These are phyloP conservation scores for Bombyx huttoni DNA, from an alignment of 2,888 invertebrate species.

Conservation along the genomic window DNA sequence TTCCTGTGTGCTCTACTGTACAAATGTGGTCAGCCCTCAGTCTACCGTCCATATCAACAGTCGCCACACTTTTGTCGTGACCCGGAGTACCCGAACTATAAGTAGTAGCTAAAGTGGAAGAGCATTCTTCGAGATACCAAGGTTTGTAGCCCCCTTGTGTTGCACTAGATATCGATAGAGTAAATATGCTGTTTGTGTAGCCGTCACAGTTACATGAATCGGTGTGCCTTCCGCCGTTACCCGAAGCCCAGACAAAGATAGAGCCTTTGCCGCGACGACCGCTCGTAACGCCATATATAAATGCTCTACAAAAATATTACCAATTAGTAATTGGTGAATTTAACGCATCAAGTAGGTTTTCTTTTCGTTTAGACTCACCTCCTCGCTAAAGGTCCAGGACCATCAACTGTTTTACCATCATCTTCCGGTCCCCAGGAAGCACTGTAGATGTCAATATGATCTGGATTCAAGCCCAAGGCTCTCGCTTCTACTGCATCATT, in stretches of 20 bases:
- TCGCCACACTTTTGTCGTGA: conserved; percentile 90
- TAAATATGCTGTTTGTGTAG: conserved; percentile 99
- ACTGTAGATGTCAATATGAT: conserved; percentile 96
- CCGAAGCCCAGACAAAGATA: conserved; percentile 98
- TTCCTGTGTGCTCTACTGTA: conserved; percentile 92
- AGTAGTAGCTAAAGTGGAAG: conserved; percentile 97
- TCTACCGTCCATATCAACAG: conserved; percentile 91
- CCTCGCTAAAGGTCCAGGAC: conserved; percentile 92
- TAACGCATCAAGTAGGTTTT: background rate
- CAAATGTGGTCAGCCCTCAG: conserved; percentile 89
- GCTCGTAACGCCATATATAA: conserved; percentile 93
- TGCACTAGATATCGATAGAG: conserved; percentile 96
- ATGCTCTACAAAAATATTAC: conserved; percentile 75
- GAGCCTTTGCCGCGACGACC: conserved; percentile 94
- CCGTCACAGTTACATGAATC: conserved; percentile 99
- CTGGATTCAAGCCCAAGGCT: conserved; percentile 91
- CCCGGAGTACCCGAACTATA: conserved; percentile 97
- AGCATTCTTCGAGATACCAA: conserved; percentile 99
- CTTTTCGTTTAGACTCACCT: conserved; percentile 27
- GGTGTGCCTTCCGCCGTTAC: conserved; percentile 93
- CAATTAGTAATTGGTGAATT: too few relatives aligned
- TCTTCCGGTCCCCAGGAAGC: conserved; percentile 98
- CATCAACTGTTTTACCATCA: conserved; percentile 96
- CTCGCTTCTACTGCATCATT: conserved; percentile 96
- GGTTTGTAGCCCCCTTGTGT: conserved; percentile 96